These are phyloP conservation scores for Riparia riparia DNA, from an alignment of 2,113 vertebrate species.

Conservation along the genomic window DNA sequence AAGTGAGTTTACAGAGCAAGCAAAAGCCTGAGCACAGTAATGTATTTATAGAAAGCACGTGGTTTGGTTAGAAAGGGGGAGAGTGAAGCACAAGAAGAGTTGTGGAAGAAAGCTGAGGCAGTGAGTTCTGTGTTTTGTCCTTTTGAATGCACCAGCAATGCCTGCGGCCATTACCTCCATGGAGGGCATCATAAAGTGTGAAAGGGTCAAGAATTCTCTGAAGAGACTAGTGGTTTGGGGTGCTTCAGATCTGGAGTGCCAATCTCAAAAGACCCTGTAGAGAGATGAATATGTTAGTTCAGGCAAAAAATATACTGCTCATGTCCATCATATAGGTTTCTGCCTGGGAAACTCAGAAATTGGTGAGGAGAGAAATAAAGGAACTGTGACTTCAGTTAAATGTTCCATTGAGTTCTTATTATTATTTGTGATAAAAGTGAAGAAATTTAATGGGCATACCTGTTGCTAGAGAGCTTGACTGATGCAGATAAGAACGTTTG, in stretches of 20 bases:
- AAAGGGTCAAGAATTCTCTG: not conserved
- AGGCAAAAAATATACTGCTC: not conserved
- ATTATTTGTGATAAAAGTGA: not conserved
- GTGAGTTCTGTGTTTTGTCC: not conserved
- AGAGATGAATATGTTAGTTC: not conserved
- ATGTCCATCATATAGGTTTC: not conserved
- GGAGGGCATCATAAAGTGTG: not conserved
- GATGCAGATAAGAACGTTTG: not conserved
- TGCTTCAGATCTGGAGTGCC: not conserved
- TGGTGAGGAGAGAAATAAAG: not conserved
- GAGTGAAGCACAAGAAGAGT: not conserved
- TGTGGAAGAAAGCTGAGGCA: not conserved
- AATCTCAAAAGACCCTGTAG: not conserved
- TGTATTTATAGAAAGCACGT: constrained; percentile 51
- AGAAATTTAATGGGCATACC: not conserved
- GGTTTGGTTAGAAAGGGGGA: constrained; percentile 4
- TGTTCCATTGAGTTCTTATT: not conserved
- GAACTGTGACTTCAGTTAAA: not conserved
- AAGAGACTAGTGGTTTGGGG: not conserved
- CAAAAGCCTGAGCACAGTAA: constrained; percentile 24
- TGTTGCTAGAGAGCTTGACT: not conserved
- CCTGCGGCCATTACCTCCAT: not conserved
- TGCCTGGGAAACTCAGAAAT: not conserved
- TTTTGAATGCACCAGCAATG: not conserved
- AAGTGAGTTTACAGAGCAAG: constrained; percentile 4